Base-by-base conservation (phyloP, 2,113 vertebrate species). In the Elachura formosa region DNA sequence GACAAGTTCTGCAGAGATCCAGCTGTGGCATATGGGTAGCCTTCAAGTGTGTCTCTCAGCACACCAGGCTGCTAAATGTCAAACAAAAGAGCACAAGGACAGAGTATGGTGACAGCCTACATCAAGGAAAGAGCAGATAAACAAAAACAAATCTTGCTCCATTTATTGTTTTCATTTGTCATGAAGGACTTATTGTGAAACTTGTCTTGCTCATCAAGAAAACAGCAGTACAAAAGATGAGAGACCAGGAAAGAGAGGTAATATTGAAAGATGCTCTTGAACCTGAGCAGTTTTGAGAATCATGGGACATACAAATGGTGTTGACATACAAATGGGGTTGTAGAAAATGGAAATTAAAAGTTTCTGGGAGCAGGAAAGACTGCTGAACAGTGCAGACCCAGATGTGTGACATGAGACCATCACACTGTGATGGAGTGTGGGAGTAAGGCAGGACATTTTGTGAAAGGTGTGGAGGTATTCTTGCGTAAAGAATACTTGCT, bases 381-480 rank as follows among this genome's bases (percentile, higher is more conserved):
- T 67, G 69, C 43, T 80, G 33, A 64, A 23, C 49, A 49, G 20
- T 7, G 3, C 61, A 75, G 34, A 58, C 8, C 29, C 55, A 75
- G 46, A 49, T 49, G 28, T 8, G 36, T 36, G 49, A 80, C 45
- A 29, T 25, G 45, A 93, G n/a, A 72, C 43, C 6, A 11, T 23
- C 6, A 1, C 0, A 1, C 52, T 29, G 41, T 45, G 73, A 66
- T 36, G 40, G 40, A 26, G 31, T 2, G 4, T 33, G 4, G 15
- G 33, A 33, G 11, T 22, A 43, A 54, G 61, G 71, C 31, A 66
- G 40, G 49, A 29, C 9, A 40, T 83, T 59, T 56, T 73, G 34
- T 76, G 41, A 46, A 18, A 84, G 52, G 18, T 63, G 46, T 80
- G 36, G 28, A 90, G 77, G 33, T 67, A n/a, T n/a, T n/a, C n/a